Percentiles rank a stretch among this genome's conserved stretches.
Conservation (phyloP, 2,113 vertebrate species). For the Ursus arctos region DNA sequence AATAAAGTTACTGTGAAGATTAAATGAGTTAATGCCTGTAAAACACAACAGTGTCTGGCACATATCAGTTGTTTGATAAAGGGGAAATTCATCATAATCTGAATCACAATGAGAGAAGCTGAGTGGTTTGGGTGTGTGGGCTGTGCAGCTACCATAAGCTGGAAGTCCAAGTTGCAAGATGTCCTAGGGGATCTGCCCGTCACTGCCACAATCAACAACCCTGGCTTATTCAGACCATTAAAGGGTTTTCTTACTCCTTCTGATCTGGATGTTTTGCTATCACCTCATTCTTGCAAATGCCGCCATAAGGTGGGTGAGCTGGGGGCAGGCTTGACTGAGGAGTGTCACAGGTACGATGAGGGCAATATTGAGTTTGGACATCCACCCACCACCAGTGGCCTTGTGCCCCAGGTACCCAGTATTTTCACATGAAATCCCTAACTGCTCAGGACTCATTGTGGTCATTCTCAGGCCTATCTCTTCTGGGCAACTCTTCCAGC, state of each 20-base stretch:
- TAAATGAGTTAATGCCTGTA: conserved; percentile 16
- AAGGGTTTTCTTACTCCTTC: background rate
- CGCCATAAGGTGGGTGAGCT: background rate
- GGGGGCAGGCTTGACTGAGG: background rate
- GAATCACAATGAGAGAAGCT: background rate
- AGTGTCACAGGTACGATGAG: background rate
- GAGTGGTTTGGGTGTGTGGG: background rate
- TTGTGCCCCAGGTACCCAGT: background rate
- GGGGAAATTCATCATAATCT: background rate
- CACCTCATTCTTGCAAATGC: background rate
- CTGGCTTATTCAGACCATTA: background rate
- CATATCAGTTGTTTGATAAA: conserved; percentile 38
- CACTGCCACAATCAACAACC: background rate
- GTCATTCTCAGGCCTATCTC: background rate
- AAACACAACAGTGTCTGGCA: background rate
- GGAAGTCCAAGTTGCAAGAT: background rate
- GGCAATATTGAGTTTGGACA: background rate
- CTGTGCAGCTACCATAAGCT: background rate
- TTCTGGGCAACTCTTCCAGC: background rate
- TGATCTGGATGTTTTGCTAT: background rate
- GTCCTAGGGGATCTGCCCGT: background rate
- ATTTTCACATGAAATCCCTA: background rate
- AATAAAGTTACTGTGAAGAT: conserved; percentile 42
- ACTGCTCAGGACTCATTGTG: background rate
- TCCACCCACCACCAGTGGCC: background rate